Evolutionary conservation across 2,113 vertebrate genomes (phyloP).

Genomic region (Acrocephalus arundinaceus): DNA sequence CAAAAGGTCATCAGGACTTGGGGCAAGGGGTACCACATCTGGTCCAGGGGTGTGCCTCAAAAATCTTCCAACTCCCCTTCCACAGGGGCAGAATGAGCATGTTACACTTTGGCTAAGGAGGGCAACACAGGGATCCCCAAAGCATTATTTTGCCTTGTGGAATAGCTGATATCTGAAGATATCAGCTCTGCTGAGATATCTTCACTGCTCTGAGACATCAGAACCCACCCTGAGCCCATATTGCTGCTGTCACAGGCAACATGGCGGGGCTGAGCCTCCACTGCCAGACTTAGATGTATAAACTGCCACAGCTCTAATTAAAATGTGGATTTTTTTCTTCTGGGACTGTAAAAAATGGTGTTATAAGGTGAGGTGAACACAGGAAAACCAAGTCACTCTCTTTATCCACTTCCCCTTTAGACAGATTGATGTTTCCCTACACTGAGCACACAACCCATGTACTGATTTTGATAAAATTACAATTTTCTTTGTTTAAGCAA

Average conservation of each 20-base stretch:
- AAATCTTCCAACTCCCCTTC: not conserved
- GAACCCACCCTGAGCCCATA: not conserved
- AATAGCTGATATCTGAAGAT: not conserved
- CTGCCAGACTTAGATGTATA: not conserved
- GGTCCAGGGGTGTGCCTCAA: rapidly evolving
- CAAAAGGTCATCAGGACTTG: not conserved
- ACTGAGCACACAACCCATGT: not conserved
- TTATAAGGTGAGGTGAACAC: not conserved
- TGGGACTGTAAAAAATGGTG: not conserved
- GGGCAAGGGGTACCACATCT: not conserved
- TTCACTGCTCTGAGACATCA: rapidly evolving
- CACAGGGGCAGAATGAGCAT: not conserved
- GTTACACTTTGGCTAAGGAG: not conserved
- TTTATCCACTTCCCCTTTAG: not conserved
- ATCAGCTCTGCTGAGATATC: not conserved
- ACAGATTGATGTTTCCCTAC: not conserved
- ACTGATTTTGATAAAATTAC: not conserved
- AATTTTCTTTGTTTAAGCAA: not conserved
- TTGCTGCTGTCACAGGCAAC: rapidly evolving
- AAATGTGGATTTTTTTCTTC: not conserved
- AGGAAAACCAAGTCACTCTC: not conserved
- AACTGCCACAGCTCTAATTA: not conserved
- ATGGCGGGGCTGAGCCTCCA: rapidly evolving
- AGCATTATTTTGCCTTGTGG: not conserved
- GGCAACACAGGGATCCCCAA: not conserved